phyloP scores from a whole-genome alignment of 35 echinoderm and acorn worm species.

The Heliocidaris tuberculata region DNA sequence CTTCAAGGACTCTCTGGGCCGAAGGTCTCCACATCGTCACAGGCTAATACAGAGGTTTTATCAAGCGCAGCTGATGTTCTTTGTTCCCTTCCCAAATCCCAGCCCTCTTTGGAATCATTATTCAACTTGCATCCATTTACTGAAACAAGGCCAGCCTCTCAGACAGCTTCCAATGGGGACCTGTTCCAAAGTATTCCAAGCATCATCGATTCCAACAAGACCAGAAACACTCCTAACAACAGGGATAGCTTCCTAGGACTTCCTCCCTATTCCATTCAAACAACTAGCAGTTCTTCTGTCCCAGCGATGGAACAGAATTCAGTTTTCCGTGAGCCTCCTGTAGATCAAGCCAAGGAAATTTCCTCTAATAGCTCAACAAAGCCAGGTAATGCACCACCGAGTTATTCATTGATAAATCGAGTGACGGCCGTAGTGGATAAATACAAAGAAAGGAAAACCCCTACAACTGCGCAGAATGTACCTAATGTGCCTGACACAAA shows the following conservation, averaged over 20 bases:
- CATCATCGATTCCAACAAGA: background rate
- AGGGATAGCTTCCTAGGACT: constrained; percentile 15
- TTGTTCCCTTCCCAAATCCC: background rate
- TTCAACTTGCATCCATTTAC: background rate
- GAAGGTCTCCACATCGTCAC: background rate
- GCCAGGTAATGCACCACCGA: constrained; percentile 5
- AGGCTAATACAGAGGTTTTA: background rate
- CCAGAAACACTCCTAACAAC: background rate
- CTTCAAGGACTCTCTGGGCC: constrained; percentile 20
- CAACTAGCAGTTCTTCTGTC: background rate
- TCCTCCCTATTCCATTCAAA: background rate
- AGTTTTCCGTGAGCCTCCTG: background rate
- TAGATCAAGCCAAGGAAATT: background rate
- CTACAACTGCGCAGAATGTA: background rate
- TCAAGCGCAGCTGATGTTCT: background rate
- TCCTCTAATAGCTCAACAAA: background rate
- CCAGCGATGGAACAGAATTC: background rate
- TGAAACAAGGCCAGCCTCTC: background rate
- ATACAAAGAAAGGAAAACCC: background rate
- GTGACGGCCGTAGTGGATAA: background rate
- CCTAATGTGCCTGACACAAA: background rate
- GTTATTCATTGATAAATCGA: constrained; percentile 17
- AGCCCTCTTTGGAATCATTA: constrained; percentile 21
- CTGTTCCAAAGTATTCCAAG: constrained; percentile 20
- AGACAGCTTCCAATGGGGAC: background rate